Evolutionary conservation across 1,140 invertebrate species (phyloP).

Genomic region (Steinernema feltiae): DNA sequence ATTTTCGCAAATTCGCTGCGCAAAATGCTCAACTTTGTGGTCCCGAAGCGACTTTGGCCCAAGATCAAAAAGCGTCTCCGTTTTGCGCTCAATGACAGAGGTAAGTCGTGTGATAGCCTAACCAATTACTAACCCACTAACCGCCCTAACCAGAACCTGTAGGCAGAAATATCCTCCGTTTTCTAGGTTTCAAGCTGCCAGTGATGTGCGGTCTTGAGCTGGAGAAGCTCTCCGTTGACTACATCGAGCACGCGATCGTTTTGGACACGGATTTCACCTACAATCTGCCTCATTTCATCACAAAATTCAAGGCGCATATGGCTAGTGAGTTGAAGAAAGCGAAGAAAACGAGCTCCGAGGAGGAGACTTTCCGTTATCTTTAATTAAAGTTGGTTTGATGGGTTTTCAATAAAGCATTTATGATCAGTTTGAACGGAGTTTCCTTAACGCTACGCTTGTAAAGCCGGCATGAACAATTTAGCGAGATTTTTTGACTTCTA

Average conservation of each 20-base stretch:
- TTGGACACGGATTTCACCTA: conserved; percentile 36
- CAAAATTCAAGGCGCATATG: conserved; percentile 32
- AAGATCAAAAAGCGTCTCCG: conserved; percentile 37
- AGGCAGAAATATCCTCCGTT: not conserved
- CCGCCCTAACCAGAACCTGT: conserved; percentile 8
- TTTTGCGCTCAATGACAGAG: conserved; percentile 35
- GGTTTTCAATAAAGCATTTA: too few relatives aligned
- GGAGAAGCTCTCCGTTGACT: conserved; percentile 28
- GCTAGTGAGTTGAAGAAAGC: not conserved
- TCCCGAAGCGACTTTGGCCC: conserved; percentile 35
- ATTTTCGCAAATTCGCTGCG: conserved; percentile 31
- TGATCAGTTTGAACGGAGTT: too few relatives aligned
- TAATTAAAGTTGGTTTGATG: too few relatives aligned
- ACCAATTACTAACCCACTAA: conserved; percentile 9
- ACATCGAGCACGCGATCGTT: conserved; percentile 35
- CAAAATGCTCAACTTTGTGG: conserved; percentile 31
- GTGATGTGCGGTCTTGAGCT: conserved; percentile 38
- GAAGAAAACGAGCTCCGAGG: not conserved
- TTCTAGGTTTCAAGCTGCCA: conserved; percentile 38
- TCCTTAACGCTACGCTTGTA: too few relatives aligned
- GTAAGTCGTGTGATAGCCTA: conserved; percentile 4
- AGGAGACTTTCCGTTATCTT: not conserved
- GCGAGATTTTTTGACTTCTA: too few relatives aligned
- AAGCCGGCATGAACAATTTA: too few relatives aligned
- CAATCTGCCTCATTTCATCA: conserved; percentile 31